phyloP scores from a whole-genome alignment of 2,113 vertebrate species.

The Mastomys coucha region DNA sequence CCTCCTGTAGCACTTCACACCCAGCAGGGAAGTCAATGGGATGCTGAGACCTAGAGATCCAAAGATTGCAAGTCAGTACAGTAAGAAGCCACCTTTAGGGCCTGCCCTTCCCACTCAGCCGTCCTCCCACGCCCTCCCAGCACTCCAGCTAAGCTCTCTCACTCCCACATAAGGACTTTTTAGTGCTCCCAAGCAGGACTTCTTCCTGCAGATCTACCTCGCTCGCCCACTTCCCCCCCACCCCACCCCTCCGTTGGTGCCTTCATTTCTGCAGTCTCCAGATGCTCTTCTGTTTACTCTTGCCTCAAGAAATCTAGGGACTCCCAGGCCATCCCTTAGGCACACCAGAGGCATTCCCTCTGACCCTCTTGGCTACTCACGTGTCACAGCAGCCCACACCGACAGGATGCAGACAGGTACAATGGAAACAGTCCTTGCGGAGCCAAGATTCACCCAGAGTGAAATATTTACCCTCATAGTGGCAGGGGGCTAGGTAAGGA shows the following conservation, averaged over 20 bases:
- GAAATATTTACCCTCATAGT: slow-evolving; percentile 90
- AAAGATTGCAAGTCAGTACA: background rate
- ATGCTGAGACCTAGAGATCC: slow-evolving; percentile 90
- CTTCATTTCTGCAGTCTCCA: background rate
- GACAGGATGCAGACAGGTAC: slow-evolving; percentile 95
- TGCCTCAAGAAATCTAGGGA: background rate
- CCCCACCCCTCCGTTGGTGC: background rate
- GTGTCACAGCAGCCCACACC: slow-evolving; percentile 97
- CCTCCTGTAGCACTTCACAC: slow-evolving; percentile 92
- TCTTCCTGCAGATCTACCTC: background rate
- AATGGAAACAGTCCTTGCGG: slow-evolving; percentile 93
- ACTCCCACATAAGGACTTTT: background rate
- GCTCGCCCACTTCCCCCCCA: too few relatives aligned
- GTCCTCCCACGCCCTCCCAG: background rate
- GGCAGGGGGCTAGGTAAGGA: slow-evolving; percentile 89
- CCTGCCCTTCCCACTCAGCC: background rate
- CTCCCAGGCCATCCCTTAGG: background rate
- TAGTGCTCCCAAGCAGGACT: slow-evolving; percentile 1
- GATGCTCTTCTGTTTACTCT: background rate
- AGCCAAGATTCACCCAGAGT: slow-evolving; percentile 94
- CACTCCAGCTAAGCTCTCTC: background rate
- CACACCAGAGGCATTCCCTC: slow-evolving; percentile 2
- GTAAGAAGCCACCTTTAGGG: background rate
- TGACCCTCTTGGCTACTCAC: slow-evolving; percentile 87
- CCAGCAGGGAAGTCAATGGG: slow-evolving; percentile 95